These are phyloP conservation scores for Pygoscelis antarcticus DNA, from an alignment of 2,113 vertebrate genomes.

Conservation along the genomic window DNA sequence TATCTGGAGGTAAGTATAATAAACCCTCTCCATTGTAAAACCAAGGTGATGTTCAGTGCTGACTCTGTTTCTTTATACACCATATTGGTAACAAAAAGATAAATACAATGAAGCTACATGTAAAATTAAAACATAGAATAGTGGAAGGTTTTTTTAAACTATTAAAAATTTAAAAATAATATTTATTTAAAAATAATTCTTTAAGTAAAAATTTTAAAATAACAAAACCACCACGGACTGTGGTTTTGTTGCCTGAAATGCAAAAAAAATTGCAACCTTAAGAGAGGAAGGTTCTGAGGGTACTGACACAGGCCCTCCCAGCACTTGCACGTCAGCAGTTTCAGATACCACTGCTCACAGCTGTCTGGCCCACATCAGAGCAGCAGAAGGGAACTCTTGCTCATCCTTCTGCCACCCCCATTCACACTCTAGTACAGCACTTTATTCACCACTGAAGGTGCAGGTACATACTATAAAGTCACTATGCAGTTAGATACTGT, in stretches of 20 bases:
- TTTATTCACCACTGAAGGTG: neutral
- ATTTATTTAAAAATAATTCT: too few relatives aligned
- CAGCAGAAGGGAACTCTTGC: neutral
- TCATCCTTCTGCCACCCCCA: neutral
- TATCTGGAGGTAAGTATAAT: neutral
- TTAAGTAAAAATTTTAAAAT: too few relatives aligned
- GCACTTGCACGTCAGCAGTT: neutral
- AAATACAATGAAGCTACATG: neutral
- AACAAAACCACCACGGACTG: neutral
- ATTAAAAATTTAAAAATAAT: too few relatives aligned
- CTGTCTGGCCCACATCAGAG: neutral
- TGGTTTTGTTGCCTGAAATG: neutral
- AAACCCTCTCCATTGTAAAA: neutral
- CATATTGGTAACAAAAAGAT: neutral
- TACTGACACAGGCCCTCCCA: neutral
- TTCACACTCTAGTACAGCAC: neutral
- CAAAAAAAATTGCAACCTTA: neutral
- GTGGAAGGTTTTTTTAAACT: neutral
- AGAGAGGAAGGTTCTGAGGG: neutral
- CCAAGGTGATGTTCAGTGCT: neutral
- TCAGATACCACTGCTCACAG: neutral
- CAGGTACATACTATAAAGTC: neutral
- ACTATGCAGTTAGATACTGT: neutral
- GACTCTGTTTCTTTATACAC: neutral
- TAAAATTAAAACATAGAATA: neutral